Evolutionary conservation across 2,888 invertebrate genomes (phyloP).

Genomic region (Mimachlamys varia): DNA sequence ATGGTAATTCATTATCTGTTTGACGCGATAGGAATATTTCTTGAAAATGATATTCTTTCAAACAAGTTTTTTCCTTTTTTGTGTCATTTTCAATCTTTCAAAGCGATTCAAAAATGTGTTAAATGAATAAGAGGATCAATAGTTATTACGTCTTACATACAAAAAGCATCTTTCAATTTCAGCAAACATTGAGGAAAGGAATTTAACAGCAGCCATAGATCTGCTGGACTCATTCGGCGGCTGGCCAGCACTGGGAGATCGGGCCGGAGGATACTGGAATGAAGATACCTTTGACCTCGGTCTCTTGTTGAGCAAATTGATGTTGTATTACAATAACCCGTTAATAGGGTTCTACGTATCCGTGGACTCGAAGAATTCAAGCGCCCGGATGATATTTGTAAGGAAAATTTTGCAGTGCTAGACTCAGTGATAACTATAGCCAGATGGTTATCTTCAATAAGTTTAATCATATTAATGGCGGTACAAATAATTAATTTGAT

Average conservation of each 20-base stretch:
- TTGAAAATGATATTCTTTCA: too few relatives aligned
- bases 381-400: conserved; percentile 93
- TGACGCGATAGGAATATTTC: too few relatives aligned
- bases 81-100: too few relatives aligned
- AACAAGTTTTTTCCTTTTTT: too few relatives aligned
- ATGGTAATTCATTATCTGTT: too few relatives aligned
- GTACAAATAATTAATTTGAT: too few relatives aligned
- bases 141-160: too few relatives aligned
- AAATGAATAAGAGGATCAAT: too few relatives aligned
- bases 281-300: conserved; percentile 81
- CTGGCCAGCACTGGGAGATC: conserved; percentile 87
- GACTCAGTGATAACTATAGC: too few relatives aligned
- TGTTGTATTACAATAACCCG: conserved; percentile 87
- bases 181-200: conserved; percentile 88
- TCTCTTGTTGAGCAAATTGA: conserved; percentile 83
- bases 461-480: too few relatives aligned
- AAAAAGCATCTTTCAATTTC: conserved; percentile 43
- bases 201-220: conserved; percentile 80
- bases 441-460: too few relatives aligned
- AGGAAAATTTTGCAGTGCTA: conserved; percentile 39
- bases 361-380: conserved; percentile 94
- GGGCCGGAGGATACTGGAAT: conserved; percentile 84
- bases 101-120: too few relatives aligned
- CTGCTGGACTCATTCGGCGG: conserved; percentile 89
- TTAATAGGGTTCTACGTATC: conserved; percentile 84